Evolutionary conservation across 1,140 invertebrate genomes (phyloP), one percentile per base, ranked within the genome.

Genomic region (Lordiphosa stackelbergi): DNA sequence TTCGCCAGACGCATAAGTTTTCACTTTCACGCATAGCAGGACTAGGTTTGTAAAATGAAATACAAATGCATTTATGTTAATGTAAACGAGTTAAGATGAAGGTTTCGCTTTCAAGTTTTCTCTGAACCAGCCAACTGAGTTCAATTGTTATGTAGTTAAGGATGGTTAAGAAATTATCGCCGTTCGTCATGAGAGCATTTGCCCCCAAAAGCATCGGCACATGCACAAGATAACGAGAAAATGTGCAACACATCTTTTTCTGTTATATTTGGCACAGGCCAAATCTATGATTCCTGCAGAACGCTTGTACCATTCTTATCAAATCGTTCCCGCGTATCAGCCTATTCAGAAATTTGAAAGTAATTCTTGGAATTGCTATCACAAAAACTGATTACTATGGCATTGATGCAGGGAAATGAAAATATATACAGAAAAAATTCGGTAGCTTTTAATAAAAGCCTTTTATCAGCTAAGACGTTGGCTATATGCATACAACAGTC

Each of bases 121-220:
- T 48, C 24, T 22, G 4, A 22, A 24, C 28, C 40, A 6, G 40
- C 47, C 60, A 11, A 8, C 9, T 13, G 22, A 36, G 47, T 41
- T 36, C 37, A 57, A 48, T 13, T 19, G 7, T 4, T 43, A 36
- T 13, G 10, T 41, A 34, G 24, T 54, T 51, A 36, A 49, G 57
- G 53, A 79, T 66, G 41, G 66, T 72, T 72, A 55, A 35, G 63
- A 83, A 83, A 72, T 83, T 81, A 83, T 40, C 71, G 54, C 75
- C 57, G 56, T 81, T 72, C 38, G 12, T 37, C 59, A 45, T 68
- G 66, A 56, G 8, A 75, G 68, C 71, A 59, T 58, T 37, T 34
- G 24, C 10, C 31, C 1, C 16, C n/a, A 40, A 47, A 43, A 52
- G 45, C 22, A 24, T 24, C 22, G 4, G 22, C 22, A 6, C 22